Evolutionary conservation across 2,797 vertebrate genomes (phyloP).

Genomic region (Micrastur ruficollis): DNA sequence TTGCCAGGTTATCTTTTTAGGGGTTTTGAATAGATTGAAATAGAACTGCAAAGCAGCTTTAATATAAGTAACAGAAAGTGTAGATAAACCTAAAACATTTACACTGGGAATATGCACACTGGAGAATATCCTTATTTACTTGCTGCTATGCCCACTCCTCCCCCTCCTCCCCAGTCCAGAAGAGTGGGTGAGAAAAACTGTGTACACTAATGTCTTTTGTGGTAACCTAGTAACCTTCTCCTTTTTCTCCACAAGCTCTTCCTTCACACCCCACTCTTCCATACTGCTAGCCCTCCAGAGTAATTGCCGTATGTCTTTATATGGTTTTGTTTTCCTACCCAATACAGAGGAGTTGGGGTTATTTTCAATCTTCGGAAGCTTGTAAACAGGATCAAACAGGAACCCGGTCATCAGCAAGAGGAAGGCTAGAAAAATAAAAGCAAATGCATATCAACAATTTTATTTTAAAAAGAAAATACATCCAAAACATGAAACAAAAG

Average conservation of each 20-base stretch:
- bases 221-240: slow-evolving; percentile 40
- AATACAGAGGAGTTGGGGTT: slow-evolving; percentile 34
- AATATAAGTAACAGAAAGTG: neutral
- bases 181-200: slow-evolving; percentile 4
- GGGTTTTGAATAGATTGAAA: neutral
- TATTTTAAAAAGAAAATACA: slow-evolving; percentile 47
- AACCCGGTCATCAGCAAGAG: slow-evolving; percentile 63
- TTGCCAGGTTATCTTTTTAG: neutral
- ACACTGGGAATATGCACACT: neutral
- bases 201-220: neutral
- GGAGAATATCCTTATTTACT: neutral
- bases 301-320: neutral
- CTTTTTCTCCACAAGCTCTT: neutral
- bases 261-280: neutral
- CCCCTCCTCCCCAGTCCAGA: neutral
- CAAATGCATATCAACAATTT: slow-evolving; percentile 53
- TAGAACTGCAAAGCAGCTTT: neutral
- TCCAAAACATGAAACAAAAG: slow-evolving; percentile 62
- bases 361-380: slow-evolving; percentile 58
- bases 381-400: slow-evolving; percentile 69
- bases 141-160: neutral
- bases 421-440: slow-evolving; percentile 63
- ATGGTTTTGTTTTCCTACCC: slow-evolving; percentile 59
- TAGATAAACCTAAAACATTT: neutral
- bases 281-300: neutral